Conservation (phyloP, 2,888 invertebrate species). For the Koerneria pararmatus region DNA sequence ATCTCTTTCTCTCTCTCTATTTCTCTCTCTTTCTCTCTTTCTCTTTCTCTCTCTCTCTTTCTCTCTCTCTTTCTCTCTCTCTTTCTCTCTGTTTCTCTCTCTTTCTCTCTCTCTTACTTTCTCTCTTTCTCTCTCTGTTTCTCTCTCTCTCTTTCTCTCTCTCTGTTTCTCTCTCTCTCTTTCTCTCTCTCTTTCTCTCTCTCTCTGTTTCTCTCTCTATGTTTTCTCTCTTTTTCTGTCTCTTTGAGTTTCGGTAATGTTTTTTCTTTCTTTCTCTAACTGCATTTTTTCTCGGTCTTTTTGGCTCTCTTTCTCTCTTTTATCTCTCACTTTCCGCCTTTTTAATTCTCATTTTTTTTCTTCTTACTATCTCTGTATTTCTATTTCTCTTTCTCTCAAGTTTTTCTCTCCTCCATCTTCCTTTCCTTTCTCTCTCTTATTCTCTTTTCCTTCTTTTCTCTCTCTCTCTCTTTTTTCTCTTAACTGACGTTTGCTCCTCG, state of each 20-base stretch:
- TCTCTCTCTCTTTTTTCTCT: conserved; percentile 8
- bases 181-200: conserved; percentile 2
- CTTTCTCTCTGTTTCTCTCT: conserved; percentile 12
- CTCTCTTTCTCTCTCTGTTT: neutral
- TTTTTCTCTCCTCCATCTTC: conserved; percentile 3
- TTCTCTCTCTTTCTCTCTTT: conserved; percentile 7
- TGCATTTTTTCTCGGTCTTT: conserved; percentile 3
- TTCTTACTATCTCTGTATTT: neutral
- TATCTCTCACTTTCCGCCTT: too few species aligned
- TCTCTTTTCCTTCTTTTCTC: neutral
- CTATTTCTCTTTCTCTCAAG: conserved; percentile 9
- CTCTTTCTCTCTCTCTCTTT: conserved; percentile 4
- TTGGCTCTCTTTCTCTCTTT: too few species aligned
- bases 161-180: neutral
- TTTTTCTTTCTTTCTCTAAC: neutral
- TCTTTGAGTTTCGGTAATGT: neutral
- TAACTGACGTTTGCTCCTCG: conserved; percentile 7
- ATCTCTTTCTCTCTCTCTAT: neutral
- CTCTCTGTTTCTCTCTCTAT: too few species aligned
- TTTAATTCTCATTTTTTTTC: neutral
- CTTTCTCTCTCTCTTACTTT: conserved; percentile 13
- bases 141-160: neutral
- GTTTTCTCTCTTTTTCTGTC: neutral
- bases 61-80: neutral
- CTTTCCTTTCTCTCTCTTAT: conserved; percentile 3